Conservation (phyloP, 2,797 vertebrate genomes). For the Sebastes itinus region DNA sequence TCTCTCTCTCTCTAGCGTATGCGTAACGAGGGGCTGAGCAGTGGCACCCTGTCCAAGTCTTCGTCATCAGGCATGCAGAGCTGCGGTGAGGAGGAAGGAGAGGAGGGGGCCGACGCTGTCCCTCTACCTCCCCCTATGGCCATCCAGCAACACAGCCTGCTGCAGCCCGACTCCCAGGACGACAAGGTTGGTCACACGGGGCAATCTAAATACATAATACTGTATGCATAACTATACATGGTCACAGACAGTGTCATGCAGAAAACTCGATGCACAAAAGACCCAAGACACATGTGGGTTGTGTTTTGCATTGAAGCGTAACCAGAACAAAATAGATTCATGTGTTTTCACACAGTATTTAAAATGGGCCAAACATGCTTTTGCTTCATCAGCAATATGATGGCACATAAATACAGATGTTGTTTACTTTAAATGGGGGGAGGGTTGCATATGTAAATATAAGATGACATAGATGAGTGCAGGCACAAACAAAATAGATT, state of each 20-base stretch:
- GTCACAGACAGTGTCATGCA: neutral
- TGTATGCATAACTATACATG: too few relatives aligned
- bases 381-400: neutral
- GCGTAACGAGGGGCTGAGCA: slow-evolving; percentile 95
- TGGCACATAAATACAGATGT: neutral
- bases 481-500: neutral
- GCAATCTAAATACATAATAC: neutral
- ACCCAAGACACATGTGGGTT: neutral
- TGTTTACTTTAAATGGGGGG: neutral
- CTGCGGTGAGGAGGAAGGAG: slow-evolving; percentile 97
- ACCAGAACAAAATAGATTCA: neutral
- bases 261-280: neutral
- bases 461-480: neutral
- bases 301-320: neutral
- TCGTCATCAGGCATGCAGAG: slow-evolving; percentile 99
- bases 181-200: slow-evolving; percentile 89
- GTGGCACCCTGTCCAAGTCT: slow-evolving; percentile 97
- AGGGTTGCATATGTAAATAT: neutral
- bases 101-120: slow-evolving; percentile 93
- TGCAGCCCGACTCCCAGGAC: slow-evolving; percentile 95
- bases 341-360: neutral
- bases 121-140: slow-evolving; percentile 97
- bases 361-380: neutral
- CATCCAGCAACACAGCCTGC: slow-evolving; percentile 98
- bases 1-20: slow-evolving; percentile 83